phyloP scores from a whole-genome alignment of 2,888 invertebrate genomes.

The Allygus modestus region DNA sequence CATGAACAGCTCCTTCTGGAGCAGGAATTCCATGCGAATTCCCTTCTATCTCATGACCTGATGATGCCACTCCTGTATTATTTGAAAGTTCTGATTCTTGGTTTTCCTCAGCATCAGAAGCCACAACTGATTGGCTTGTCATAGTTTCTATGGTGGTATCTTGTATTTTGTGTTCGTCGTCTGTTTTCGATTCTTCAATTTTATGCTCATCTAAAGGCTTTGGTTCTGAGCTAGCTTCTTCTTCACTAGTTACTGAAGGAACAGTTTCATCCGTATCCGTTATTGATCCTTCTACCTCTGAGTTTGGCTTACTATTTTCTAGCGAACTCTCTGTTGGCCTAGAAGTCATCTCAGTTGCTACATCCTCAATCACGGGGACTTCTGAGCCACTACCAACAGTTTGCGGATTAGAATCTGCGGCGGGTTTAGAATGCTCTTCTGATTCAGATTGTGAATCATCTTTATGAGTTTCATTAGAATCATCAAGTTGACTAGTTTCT shows the following conservation, averaged over 20 bases:
- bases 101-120: constrained; percentile 7
- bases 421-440: background rate
- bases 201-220: background rate
- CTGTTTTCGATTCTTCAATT: background rate
- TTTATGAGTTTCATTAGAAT: background rate
- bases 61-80: background rate
- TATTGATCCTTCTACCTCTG: background rate
- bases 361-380: background rate
- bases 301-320: background rate
- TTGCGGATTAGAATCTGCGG: background rate
- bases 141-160: background rate
- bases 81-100: background rate
- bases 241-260: background rate
- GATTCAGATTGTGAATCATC: background rate
- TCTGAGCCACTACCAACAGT: background rate
- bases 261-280: background rate
- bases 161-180: background rate
- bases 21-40: background rate
- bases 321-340: background rate
- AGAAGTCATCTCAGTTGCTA: background rate
- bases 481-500: background rate
- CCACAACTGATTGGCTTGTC: background rate
- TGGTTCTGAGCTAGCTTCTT: background rate
- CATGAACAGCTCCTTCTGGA: constrained; percentile 17
- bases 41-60: background rate